Conservation (phyloP, 2,113 vertebrate species). For the Apeltes quadracus region DNA sequence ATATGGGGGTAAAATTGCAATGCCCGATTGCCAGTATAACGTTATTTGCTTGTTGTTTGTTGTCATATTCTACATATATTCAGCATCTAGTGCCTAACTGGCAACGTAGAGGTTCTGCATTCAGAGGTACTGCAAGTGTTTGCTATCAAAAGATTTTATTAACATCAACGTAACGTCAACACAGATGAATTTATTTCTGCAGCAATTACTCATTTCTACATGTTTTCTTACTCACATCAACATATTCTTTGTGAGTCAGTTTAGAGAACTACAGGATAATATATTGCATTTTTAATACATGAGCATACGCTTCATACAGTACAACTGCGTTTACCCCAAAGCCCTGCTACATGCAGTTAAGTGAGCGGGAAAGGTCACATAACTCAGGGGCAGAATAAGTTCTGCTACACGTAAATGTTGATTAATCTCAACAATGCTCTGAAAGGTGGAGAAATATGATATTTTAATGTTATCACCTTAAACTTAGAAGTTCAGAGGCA, state of each 20-base stretch:
- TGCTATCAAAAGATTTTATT: slow-evolving; percentile 33
- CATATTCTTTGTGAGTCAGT: slow-evolving; percentile 57
- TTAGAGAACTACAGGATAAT: slow-evolving; percentile 50
- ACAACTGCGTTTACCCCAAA: slow-evolving; percentile 51
- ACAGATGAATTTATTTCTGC: slow-evolving; percentile 39
- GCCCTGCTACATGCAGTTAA: slow-evolving; percentile 38
- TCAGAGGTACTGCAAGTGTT: slow-evolving; percentile 30
- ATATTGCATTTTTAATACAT: slow-evolving; percentile 63
- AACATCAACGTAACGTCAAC: slow-evolving; percentile 38
- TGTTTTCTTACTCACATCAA: slow-evolving; percentile 39
- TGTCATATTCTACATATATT: slow-evolving; percentile 28
- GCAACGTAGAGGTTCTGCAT: slow-evolving; percentile 11
- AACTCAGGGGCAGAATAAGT: slow-evolving; percentile 54
- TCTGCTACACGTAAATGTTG: slow-evolving; percentile 60
- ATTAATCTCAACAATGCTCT: slow-evolving; percentile 50
- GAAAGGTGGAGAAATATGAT: slow-evolving; percentile 44
- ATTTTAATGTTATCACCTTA: slow-evolving; percentile 49
- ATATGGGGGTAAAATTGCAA: slow-evolving; percentile 18
- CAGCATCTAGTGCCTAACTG: not conserved
- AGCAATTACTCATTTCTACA: slow-evolving; percentile 53
- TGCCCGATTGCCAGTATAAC: slow-evolving; percentile 16
- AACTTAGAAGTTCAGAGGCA: slow-evolving; percentile 52
- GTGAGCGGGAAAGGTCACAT: slow-evolving; percentile 57
- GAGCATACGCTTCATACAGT: slow-evolving; percentile 35
- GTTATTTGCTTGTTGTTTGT: slow-evolving; percentile 22